These are phyloP conservation scores for Amiota communis DNA, from an alignment of 2,888 invertebrate genomes.

Conservation along the genomic window DNA sequence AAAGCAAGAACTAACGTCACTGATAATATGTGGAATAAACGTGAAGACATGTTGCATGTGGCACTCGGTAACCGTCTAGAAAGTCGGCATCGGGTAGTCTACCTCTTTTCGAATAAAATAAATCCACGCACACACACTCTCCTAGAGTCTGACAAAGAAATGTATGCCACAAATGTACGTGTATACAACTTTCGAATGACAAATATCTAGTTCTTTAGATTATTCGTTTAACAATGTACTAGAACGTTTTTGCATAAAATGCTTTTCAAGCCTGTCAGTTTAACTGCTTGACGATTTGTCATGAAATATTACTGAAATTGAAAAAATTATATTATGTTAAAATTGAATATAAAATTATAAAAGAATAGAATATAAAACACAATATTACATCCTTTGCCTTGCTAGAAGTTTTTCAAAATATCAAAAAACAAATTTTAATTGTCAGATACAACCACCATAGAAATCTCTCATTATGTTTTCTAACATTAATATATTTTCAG, in stretches of 20 bases:
- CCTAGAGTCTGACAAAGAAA: conserved; percentile 54
- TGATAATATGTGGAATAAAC: conserved; percentile 57
- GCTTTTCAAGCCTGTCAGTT: conserved; percentile 12
- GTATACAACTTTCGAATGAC: conserved; percentile 67
- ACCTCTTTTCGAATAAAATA: not conserved
- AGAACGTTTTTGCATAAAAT: not conserved
- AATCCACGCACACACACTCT: conserved; percentile 42
- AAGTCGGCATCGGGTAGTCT: conserved; percentile 23
- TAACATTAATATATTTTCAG: too few species aligned
- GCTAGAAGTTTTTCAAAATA: not conserved
- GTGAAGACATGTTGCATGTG: conserved; percentile 57
- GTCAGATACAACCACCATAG: too few species aligned
- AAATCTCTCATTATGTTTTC: too few species aligned
- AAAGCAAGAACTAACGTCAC: conserved; percentile 54
- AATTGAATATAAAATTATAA: conserved; percentile 21
- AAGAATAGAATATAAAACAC: conserved; percentile 22
- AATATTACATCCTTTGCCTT: not conserved
- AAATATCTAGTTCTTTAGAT: conserved; percentile 37
- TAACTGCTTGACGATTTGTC: conserved; percentile 15
- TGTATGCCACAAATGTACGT: conserved; percentile 61
- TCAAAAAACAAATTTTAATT: too few species aligned
- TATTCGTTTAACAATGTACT: conserved; percentile 26
- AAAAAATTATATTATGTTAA: not conserved
- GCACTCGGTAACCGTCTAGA: not conserved
- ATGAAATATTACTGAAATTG: conserved; percentile 38